Base-by-base conservation (phyloP, 1,140 invertebrate species). In the Schlechtendalia chinensis region DNA sequence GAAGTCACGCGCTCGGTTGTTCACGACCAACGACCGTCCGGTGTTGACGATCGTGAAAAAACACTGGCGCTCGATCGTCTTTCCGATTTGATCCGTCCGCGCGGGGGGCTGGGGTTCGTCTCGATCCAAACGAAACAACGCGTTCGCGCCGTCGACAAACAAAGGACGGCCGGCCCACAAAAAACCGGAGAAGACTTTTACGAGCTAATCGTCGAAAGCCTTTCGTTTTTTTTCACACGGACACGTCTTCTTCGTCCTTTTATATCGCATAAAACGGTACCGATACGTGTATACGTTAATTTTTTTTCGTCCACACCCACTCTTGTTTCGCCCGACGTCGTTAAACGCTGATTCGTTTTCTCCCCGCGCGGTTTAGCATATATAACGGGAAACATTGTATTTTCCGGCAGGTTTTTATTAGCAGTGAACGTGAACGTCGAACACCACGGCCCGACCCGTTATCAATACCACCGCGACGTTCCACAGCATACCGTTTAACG, bases 291-390 rank as follows among this genome's bases (percentile, higher is more conserved):
- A 77, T 59, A 77, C 61, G 45, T 39, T 8, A 4, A 59, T 61
- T 47, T 59, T 47, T 47, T 16, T 14, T 56, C 32, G 8, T 8
- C 3, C 32, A 39, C 32, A 39, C 32, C 32, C 32, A 39, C 32
- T 4, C 74, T n/a, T 29, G 39, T 63, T 29, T 6, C 14, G 17
- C 69, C 50, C 63, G 17, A 53, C 67, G 27, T 61, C 56, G 27
- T 77, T 61, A 77, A 77, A 77, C 27, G 74, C 74, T 61, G 74
- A 77, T 77, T 77, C 61, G 74, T 77, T 77, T 77, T 77, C 32
- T 59, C 19, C 58, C 74, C 53, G 24, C 17, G 56, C 24, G 74
- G 74, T 77, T 77, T 77, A 77, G 32, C 74, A 77, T 77, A 77
- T 77, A 77, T 77, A 77, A 77, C 61, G 58, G 27, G 47, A 77